phyloP scores from a whole-genome alignment of 1,140 invertebrate species.

The Atta texana region DNA sequence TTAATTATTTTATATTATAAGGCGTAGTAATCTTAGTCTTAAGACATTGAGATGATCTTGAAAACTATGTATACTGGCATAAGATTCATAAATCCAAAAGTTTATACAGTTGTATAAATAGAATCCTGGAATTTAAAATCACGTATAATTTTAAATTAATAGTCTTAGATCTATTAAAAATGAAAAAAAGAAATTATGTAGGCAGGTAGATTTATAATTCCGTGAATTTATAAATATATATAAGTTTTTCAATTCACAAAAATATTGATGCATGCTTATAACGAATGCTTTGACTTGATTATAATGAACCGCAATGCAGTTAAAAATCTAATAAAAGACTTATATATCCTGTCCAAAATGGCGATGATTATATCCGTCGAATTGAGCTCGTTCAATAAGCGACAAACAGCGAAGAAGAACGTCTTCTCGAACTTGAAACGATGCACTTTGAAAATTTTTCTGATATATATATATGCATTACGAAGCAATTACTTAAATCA shows the following conservation, averaged over 20 bases:
- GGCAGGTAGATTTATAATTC: not conserved
- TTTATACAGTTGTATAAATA: not conserved
- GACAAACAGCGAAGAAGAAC: not conserved
- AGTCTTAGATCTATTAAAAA: not conserved
- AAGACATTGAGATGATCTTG: too few relatives aligned
- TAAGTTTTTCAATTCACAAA: not conserved
- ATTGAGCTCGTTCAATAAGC: not conserved
- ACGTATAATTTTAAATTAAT: slow-evolving; percentile 11
- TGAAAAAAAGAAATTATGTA: not conserved
- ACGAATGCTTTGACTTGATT: not conserved
- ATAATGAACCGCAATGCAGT: not conserved
- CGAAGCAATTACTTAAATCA: not conserved
- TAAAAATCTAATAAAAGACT: not conserved
- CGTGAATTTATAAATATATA: not conserved
- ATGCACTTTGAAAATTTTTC: not conserved
- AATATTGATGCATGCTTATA: not conserved
- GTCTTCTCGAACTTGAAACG: not conserved
- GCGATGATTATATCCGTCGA: not conserved
- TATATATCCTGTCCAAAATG: not conserved
- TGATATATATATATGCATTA: not conserved
- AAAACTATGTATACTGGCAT: too few relatives aligned
- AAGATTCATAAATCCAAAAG: not conserved
- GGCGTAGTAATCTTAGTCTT: too few relatives aligned
- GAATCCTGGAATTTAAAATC: not conserved
- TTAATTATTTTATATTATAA: too few relatives aligned